Evolutionary conservation across 2,888 invertebrate species (phyloP).

Genomic region (Morpho achilles): DNA sequence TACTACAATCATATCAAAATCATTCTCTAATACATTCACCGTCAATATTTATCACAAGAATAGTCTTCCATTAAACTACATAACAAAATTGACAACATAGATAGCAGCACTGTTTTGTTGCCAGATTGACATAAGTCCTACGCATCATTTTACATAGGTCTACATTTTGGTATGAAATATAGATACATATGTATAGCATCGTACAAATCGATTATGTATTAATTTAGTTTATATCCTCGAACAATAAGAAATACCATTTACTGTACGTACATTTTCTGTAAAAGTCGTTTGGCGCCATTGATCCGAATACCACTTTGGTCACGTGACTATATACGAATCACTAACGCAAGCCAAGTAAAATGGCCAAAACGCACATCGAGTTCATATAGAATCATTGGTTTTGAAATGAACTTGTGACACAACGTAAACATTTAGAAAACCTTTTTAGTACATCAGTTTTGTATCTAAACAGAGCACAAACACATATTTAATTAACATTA

Average conservation of each 20-base stretch:
- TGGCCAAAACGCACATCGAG: slow-evolving; percentile 79
- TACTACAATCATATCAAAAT: slow-evolving; percentile 36
- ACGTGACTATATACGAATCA: slow-evolving; percentile 79
- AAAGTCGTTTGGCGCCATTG: slow-evolving; percentile 79
- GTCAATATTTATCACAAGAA: slow-evolving; percentile 82
- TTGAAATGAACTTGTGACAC: slow-evolving; percentile 66
- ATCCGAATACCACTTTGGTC: slow-evolving; percentile 74
- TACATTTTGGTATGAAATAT: slow-evolving; percentile 31
- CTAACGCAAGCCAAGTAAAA: slow-evolving; percentile 79
- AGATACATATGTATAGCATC: slow-evolving; percentile 37
- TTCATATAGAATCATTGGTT: slow-evolving; percentile 74
- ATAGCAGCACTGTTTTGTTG: slow-evolving; percentile 84
- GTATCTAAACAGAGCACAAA: slow-evolving; percentile 54
- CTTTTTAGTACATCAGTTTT: slow-evolving; percentile 46
- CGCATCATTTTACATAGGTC: slow-evolving; percentile 55
- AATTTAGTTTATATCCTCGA: slow-evolving; percentile 35
- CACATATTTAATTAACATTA: slow-evolving; percentile 61
- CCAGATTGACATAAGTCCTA: slow-evolving; percentile 77
- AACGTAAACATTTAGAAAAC: slow-evolving; percentile 65
- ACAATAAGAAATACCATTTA: slow-evolving; percentile 38
- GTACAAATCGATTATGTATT: slow-evolving; percentile 36
- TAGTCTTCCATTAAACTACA: slow-evolving; percentile 81
- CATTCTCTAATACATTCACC: slow-evolving; percentile 65
- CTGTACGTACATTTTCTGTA: slow-evolving; percentile 73
- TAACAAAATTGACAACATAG: slow-evolving; percentile 88